Evolutionary conservation across 2,113 vertebrate genomes (phyloP), one percentile per base, ranked within the genome.

Genomic region (Etheostoma cragini): DNA sequence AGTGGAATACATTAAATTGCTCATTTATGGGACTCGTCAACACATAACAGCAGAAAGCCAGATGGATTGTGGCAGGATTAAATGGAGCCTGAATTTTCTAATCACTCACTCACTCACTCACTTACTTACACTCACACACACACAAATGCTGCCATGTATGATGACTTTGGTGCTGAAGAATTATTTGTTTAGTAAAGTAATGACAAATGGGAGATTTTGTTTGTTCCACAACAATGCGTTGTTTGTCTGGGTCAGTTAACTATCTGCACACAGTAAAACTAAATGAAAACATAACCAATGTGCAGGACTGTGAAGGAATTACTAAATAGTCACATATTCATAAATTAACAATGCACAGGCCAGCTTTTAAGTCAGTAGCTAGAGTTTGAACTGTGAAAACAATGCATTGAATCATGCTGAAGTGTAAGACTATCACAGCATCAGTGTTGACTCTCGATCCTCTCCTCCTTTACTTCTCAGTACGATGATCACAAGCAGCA

Each of bases 391-490:
- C 30, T 58, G 11, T 57, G 19, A 16, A 35, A 68, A 5, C 19
- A 52, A 12, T 46, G 50, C 6, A 26, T 16, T 42, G 4, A 35
- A 72, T 21, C 38, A 15, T 15, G 1, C 52, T 58, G 13, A n/a
- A 64, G 33, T 33, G 6, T 70, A 33, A 45, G 8, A 50, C 30
- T 24, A 45, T 65, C 46, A 11, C 13, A 78, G 19, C 24, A 52
- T 33, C 0, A 45, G 2, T 68, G 19, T 21, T 83, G 1, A 80
- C 17, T 66, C 33, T 26, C 69, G 10, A 38, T 30, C 56, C 8
- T 62, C 19, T 87, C 19, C 42, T 82, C 60, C 68, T 86, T 62
- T 35, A 86, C 52, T 76, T 22, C 24, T 47, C 83, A 93, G 91
- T 58, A 61, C 65, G 71, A 78, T 8, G 87, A 86, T 38, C 53